Conservation (phyloP, 2,888 invertebrate species). For the Chrysina gloriosa region DNA sequence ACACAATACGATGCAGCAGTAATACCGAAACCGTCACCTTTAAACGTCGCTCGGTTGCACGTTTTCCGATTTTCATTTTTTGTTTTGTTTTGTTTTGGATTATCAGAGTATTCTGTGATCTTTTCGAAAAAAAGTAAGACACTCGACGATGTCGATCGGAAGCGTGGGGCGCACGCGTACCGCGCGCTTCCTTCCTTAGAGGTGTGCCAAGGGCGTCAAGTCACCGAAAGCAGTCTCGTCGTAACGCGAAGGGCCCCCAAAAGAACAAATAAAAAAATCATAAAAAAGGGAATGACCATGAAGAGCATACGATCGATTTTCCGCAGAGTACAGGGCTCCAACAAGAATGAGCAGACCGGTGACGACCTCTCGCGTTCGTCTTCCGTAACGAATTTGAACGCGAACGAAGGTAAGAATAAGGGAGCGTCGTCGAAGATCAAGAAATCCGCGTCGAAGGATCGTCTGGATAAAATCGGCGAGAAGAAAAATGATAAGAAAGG, state of each 20-base stretch:
- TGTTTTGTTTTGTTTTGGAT: no score
- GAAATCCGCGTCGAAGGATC: constrained; percentile 63
- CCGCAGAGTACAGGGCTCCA: constrained; percentile 82
- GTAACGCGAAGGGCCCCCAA: not conserved
- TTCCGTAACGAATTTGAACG: constrained; percentile 75
- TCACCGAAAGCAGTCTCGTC: no score
- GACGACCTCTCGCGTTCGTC: constrained; percentile 71
- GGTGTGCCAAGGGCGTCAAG: no score
- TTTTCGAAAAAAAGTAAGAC: no score
- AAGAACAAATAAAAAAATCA: constrained; percentile 44
- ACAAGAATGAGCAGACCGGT: constrained; percentile 65
- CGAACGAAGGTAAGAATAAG: constrained; percentile 68
- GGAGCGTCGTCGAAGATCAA: constrained; percentile 64
- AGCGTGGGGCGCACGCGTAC: no score
- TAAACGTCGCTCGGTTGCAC: no score
- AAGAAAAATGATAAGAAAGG: constrained; percentile 59
- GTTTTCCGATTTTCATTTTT: no score
- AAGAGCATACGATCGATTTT: constrained; percentile 93
- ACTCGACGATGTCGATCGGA: no score
- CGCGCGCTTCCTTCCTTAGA: no score
- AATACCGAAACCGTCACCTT: no score
- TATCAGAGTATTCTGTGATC: no score
- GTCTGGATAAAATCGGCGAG: constrained; percentile 57
- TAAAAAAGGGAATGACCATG: constrained; percentile 70
- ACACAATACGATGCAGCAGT: no score